Base-by-base conservation (phyloP, 1,140 invertebrate species). In the Orius insidiosus region DNA sequence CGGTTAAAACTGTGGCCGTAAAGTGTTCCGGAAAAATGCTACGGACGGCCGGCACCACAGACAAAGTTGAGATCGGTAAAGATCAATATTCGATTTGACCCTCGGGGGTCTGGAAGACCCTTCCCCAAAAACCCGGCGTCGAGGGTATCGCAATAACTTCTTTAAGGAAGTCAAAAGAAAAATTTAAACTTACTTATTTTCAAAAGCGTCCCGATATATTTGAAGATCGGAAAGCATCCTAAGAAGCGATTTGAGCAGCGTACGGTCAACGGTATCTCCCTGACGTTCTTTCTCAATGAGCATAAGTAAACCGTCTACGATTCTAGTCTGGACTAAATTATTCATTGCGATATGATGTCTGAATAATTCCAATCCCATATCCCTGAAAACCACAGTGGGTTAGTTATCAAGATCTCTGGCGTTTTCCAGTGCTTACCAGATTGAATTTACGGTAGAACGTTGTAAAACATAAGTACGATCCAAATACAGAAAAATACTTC, bases 381-480 rank as follows among this genome's bases (percentile, higher is more conserved):
- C 93, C 88, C 85, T 89, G 62, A 57, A 59, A 54, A 45, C n/a
- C n/a, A n/a, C n/a, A n/a, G n/a, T n/a, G n/a, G n/a, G n/a, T n/a
- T n/a, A n/a, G n/a, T n/a, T n/a, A n/a, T n/a, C n/a, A n/a, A n/a
- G n/a, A n/a, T n/a, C n/a, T n/a, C n/a, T n/a, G n/a, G n/a, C n/a
- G n/a, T n/a, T n/a, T n/a, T n/a, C n/a, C 54, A 52, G 48, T 33
- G 46, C 67, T 70, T 69, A 90, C 92, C 95, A 98, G 63, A 98
- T 93, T 34, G 93, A 97, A 52, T 82, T 75, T 60, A 97, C 84
- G 52, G 81, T 74, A 45, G 89, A 79, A 65, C 90, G 94, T 62
- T 97, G 92, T 45, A 98, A 68, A 39, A 97, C 90, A 67, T 96
- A 98, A 32, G 92, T 97, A 56, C 94, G 73, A 67, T 98, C 94